These are phyloP conservation scores for Regulus satrapa DNA, from an alignment of 2,113 vertebrate species.

Conservation along the genomic window DNA sequence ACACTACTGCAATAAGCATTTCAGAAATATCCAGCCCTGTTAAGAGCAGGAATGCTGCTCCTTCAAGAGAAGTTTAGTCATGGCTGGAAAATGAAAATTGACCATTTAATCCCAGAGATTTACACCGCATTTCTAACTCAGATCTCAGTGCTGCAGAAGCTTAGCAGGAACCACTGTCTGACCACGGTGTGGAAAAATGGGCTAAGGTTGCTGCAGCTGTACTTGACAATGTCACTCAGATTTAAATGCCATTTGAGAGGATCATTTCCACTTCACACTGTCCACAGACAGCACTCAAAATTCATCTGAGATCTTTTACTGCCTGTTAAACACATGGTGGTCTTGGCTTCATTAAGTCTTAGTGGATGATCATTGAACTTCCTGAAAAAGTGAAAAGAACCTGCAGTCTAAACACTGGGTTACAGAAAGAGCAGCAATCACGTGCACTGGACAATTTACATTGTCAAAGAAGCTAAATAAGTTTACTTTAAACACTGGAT, in stretches of 20 bases:
- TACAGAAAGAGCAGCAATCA: background rate
- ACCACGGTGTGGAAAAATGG: background rate
- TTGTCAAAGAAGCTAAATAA: background rate
- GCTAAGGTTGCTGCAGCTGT: constrained; percentile 42
- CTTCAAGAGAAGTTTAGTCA: constrained; percentile 49
- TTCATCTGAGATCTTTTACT: background rate
- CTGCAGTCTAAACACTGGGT: background rate
- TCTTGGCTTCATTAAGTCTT: background rate
- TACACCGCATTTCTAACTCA: constrained; percentile 53
- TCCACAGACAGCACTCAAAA: rapidly evolving
- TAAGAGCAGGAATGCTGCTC: background rate
- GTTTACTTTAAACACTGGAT: background rate
- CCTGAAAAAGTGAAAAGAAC: background rate
- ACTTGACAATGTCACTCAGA: background rate
- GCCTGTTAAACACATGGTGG: background rate
- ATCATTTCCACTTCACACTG: background rate
- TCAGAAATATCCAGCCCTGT: background rate
- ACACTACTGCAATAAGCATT: background rate
- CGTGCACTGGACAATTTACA: background rate
- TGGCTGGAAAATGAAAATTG: constrained; percentile 51
- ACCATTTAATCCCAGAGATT: constrained; percentile 62
- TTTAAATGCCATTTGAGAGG: background rate
- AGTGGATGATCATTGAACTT: background rate
- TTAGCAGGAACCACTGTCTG: constrained; percentile 35
- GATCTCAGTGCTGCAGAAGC: background rate